Conservation (phyloP, 2,888 invertebrate species). For the Pyrgus malvae region DNA sequence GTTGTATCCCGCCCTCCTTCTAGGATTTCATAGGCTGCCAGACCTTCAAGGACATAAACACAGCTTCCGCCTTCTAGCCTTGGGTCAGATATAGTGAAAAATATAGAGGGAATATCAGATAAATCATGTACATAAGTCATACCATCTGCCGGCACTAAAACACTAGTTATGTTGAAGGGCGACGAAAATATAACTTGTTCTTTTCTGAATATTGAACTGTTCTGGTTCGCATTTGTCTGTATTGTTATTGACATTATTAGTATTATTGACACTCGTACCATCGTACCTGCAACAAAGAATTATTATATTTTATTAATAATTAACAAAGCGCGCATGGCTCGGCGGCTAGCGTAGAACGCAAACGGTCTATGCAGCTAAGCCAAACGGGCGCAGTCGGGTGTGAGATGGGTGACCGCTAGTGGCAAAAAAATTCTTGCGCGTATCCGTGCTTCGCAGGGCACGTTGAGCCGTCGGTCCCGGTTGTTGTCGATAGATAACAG, state of each 20-base stretch:
- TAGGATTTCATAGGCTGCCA: conserved; percentile 59
- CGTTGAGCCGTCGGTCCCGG: too few species aligned
- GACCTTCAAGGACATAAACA: conserved; percentile 63
- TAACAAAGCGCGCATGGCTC: too few species aligned
- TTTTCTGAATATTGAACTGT: conserved; percentile 45
- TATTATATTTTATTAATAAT: too few species aligned
- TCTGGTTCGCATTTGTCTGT: conserved; percentile 4
- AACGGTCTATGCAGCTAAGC: too few species aligned
- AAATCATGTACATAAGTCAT: conserved; percentile 46
- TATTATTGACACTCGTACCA: not conserved
- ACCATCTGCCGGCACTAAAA: conserved; percentile 55
- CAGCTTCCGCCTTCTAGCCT: conserved; percentile 56
- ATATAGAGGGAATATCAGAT: conserved; percentile 57
- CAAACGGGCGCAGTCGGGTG: too few species aligned
- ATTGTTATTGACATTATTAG: not conserved
- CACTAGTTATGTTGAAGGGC: conserved; percentile 52
- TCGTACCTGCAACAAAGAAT: not conserved
- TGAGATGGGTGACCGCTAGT: too few species aligned
- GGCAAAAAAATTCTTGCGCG: too few species aligned
- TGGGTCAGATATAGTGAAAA: conserved; percentile 56
- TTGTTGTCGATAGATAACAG: too few species aligned
- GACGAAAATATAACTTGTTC: conserved; percentile 60
- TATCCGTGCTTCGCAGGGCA: too few species aligned
- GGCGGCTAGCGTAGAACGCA: too few species aligned
- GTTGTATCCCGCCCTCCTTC: conserved; percentile 64